phyloP scores from a whole-genome alignment of 2,113 vertebrate genomes.

The Paramormyrops kingsleyae region DNA sequence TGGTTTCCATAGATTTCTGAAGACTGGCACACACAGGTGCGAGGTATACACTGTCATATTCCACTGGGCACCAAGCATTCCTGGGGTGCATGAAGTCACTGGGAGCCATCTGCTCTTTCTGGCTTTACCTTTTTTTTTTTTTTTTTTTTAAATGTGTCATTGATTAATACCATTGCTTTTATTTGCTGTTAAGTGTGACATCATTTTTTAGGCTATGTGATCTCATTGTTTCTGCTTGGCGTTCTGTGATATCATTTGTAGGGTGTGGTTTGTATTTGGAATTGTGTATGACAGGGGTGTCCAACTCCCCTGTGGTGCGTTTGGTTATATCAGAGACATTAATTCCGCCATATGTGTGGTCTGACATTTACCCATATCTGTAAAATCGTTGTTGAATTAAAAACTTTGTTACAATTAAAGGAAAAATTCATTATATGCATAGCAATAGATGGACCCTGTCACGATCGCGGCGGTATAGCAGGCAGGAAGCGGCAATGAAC shows the following conservation, averaged over 20 bases:
- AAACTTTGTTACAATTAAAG: neutral
- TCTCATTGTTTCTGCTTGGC: neutral
- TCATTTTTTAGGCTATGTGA: neutral
- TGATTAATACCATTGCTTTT: neutral
- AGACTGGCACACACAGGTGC: neutral
- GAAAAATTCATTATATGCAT: neutral
- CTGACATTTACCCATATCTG: neutral
- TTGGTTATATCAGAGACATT: neutral
- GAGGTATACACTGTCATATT: neutral
- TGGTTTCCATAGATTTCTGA: neutral
- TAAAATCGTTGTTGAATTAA: neutral
- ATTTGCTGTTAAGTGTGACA: neutral
- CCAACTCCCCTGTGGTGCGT: neutral
- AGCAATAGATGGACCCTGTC: neutral
- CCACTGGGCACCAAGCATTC: neutral
- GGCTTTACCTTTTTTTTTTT: neutral
- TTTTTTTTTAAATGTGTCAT: neutral
- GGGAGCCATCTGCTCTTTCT: neutral
- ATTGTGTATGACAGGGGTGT: neutral
- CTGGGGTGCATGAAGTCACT: neutral
- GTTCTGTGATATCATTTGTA: neutral
- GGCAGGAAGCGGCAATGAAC: no score
- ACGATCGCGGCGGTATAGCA: no score
- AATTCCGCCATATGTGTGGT: neutral
- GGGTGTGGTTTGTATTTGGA: neutral